Evolutionary conservation across 2,797 vertebrate genomes (phyloP), one percentile per base, ranked within the genome.

Genomic region (Gadopsis bispinosus): DNA sequence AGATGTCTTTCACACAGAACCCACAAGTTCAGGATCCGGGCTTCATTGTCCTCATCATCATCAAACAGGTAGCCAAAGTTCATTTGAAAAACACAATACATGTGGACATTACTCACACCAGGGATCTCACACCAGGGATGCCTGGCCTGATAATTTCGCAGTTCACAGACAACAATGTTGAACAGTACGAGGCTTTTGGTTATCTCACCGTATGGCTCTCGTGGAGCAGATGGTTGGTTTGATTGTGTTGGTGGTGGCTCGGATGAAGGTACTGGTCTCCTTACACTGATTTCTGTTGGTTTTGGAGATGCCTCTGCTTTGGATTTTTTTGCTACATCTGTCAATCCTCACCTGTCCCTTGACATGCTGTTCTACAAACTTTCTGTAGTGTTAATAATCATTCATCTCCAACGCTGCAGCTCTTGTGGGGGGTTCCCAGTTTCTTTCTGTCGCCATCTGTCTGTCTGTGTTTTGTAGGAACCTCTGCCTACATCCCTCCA

Each of bases 261-360:
- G 22, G 43, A 90, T 87, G 8, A 90, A 88, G 45, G 75, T 87
- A 0, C 85, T 85, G 7, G 35, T 79, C 1, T 65, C 6, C 43
- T 85, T 90, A 14, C 88, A 90, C 13, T 8, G 4, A 8, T 76
- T 80, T 33, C 22, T 31, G 31, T 11, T 0, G 0, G 58, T 20
- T 51, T 8, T 3, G 1, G 39, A 54, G 70, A 86, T 84, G 0
- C 1, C 0, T 26, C 31, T 68, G 0, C 0, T 14, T 14, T 2
- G 0, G 17, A 88, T 88, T 26, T 2, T 68, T 0, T 0, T 0
- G 0, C 0, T 20, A 64, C 88, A 89, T 8, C 3, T 0, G 3
- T 0, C 0, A 0, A 0, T 0, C 0, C 1, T 58, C 79, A 88
- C 84, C 0, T 0, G 0, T 0, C 7, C 6, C 0, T 35, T 0